Evolutionary conservation across 2,888 invertebrate genomes (phyloP), one percentile per base, ranked within the genome.

Genomic region (Caenorhabditis sp.): DNA sequence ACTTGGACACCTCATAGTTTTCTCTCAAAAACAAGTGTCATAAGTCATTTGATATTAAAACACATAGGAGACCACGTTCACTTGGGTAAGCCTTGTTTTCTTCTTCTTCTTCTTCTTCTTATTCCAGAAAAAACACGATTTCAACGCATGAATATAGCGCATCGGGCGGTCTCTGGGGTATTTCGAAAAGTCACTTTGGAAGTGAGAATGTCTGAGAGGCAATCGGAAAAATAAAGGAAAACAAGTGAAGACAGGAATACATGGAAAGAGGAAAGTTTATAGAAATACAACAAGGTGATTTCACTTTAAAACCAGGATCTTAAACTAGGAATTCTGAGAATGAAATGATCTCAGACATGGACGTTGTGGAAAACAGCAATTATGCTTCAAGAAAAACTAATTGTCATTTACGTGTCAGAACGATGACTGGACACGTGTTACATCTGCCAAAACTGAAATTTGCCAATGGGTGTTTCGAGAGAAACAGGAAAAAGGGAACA

Each of bases 1-100:
- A 55, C 50, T 64, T 58, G 20, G 28, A 26, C 8, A 15, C 53
- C 64, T 55, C 70, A 71, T 62, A 62, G 61, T 65, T 20, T 24
- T 24, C 51, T 40, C 55, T 65, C 26, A 51, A 51, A 72, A 74
- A 74, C 74, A 60, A 24, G 64, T 62, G 64, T 61, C 22, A 70
- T 55, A 72, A 72, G 71, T 72, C 64, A 72, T 72, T 62, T 47
- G 64, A 72, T 72, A 72, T 62, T 47, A 18, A 20, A 47, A 47
- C 47, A 47, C 47, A 47, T 20, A 47, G 18, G 18, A n/a, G 20
- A 4, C n/a, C n/a, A 47, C 15, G 6, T 40, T 15, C 5, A 13
- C 8, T 9, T 2, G 13, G 26, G 9, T 51, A 40, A 51, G 35
- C 37, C 9, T 8, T 51, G 24, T 51, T 3, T 51, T 51, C 24